phyloP scores from a whole-genome alignment of 2,888 invertebrate genomes.

The Acronicta leporina region DNA sequence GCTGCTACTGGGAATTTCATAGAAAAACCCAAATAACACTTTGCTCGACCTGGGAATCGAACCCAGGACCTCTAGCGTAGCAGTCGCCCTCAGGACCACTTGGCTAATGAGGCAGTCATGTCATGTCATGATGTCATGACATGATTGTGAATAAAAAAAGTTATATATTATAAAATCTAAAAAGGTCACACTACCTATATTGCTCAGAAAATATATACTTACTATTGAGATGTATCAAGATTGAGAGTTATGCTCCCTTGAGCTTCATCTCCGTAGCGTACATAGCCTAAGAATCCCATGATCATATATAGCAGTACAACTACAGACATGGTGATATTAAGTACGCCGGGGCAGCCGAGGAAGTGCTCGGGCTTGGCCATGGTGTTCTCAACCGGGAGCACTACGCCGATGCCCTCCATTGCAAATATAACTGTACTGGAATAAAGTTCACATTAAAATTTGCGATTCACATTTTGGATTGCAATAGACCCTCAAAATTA shows the following conservation, averaged over 20 bases:
- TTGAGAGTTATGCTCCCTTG: slow-evolving; percentile 95
- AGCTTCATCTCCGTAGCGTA: slow-evolving; percentile 93
- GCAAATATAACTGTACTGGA: slow-evolving; percentile 97
- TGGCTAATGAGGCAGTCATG: too few relatives aligned
- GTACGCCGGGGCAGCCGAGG: slow-evolving; percentile 94
- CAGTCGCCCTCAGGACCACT: too few relatives aligned
- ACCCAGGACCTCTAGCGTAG: too few relatives aligned
- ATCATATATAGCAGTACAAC: slow-evolving; percentile 94
- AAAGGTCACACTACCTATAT: not conserved
- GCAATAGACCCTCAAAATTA: too few relatives aligned
- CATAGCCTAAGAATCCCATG: slow-evolving; percentile 97
- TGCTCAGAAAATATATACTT: slow-evolving; percentile 73
- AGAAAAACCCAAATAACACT: too few relatives aligned
- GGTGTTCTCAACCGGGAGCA: slow-evolving; percentile 97
- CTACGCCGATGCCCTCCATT: slow-evolving; percentile 98
- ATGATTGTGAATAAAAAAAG: too few relatives aligned
- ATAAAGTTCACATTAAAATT: slow-evolving; percentile 50
- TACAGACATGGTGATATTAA: slow-evolving; percentile 95
- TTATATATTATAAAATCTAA: not conserved
- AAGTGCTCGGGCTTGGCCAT: slow-evolving; percentile 95
- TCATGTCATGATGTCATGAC: not conserved
- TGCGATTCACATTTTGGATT: slow-evolving; percentile 7
- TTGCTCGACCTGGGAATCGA: too few relatives aligned
- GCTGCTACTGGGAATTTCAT: too few relatives aligned
- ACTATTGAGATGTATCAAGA: slow-evolving; percentile 91